phyloP scores from a whole-genome alignment of 1,140 invertebrate species.

The Zaprionus tsacasi region DNA sequence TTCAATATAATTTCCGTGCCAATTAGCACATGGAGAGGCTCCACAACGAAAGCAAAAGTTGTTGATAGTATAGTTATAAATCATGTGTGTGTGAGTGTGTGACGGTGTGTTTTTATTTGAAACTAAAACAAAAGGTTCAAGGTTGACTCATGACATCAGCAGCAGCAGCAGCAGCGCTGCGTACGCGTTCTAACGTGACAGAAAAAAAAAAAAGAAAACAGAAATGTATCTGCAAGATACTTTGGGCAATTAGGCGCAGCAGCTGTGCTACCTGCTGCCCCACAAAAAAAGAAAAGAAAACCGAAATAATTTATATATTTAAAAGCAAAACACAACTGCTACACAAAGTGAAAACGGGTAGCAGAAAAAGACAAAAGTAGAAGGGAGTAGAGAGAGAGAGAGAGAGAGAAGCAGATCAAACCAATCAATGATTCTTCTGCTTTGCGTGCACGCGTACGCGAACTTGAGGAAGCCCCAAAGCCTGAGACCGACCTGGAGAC shows the following conservation, averaged over 20 bases:
- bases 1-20: constrained; percentile 68
- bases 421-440: constrained; percentile 51
- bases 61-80: constrained; percentile 69
- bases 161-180: neutral
- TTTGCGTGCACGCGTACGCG: constrained; percentile 43
- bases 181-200: constrained; percentile 70
- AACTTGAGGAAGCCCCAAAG: constrained; percentile 30
- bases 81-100: constrained; percentile 9
- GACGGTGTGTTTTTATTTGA: constrained; percentile 21
- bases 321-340: constrained; percentile 4
- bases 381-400: constrained; percentile 6
- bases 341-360: constrained; percentile 27
- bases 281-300: neutral
- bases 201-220: constrained; percentile 25
- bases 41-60: constrained; percentile 76
- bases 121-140: constrained; percentile 74
- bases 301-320: constrained; percentile 11
- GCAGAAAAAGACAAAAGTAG: constrained; percentile 6
- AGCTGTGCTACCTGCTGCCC: constrained; percentile 57
- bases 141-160: constrained; percentile 76
- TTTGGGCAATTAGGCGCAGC: constrained; percentile 74
- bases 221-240: constrained; percentile 80
- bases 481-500: constrained; percentile 48
- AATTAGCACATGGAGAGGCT: constrained; percentile 61
- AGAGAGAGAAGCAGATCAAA: constrained; percentile 16